Percentiles rank a stretch among this genome's conserved stretches.
These are phyloP conservation scores for Ceriagrion tenellum DNA, from an alignment of 2,888 invertebrate genomes.

Conservation along the genomic window DNA sequence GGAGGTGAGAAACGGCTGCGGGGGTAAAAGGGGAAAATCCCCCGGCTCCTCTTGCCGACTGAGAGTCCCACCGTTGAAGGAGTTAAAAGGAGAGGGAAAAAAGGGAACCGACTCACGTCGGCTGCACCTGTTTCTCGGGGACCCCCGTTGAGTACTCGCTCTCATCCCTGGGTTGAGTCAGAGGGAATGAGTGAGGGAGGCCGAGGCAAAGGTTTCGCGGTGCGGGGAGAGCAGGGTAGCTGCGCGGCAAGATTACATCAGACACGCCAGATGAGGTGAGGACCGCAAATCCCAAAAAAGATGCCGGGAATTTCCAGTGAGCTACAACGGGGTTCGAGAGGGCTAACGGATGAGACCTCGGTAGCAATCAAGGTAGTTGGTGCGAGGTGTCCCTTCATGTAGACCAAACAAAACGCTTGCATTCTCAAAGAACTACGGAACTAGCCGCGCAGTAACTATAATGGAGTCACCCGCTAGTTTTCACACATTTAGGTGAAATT, in stretches of 20 bases:
- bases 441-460: no score
- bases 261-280: background rate
- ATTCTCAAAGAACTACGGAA: no score
- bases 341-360: background rate
- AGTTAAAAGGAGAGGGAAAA: background rate
- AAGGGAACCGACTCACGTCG: background rate
- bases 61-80: background rate
- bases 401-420: no score
- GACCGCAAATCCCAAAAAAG: background rate
- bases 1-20: background rate
- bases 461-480: no score
- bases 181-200: background rate
- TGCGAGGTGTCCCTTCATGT: no score
- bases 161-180: background rate
- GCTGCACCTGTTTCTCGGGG: slow-evolving; percentile 14
- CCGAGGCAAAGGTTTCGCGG: background rate
- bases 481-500: no score
- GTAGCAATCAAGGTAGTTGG: no score
- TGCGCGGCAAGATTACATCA: background rate
- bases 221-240: background rate
- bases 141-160: background rate
- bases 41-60: background rate
- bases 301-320: slow-evolving; percentile 10
- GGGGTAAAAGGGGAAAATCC: background rate
- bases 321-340: background rate